Conservation (phyloP, 2,888 invertebrate genomes). For the Willowsia nigromaculata region DNA sequence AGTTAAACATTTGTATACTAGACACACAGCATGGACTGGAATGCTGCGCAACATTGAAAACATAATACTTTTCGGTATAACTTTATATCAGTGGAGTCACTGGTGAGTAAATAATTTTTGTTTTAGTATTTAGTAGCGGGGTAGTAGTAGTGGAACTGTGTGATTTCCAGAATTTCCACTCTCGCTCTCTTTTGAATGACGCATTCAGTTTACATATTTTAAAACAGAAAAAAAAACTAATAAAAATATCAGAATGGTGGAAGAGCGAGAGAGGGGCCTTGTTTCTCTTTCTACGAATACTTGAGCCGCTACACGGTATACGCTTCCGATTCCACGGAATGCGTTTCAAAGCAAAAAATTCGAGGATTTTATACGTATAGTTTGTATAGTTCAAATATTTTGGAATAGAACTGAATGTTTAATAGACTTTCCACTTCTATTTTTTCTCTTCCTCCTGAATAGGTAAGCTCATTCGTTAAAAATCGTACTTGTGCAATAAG, state of each 20-base stretch:
- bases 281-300: neutral
- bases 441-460: neutral
- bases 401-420: slow-evolving; percentile 8
- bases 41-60: neutral
- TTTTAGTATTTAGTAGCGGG: no score
- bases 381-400: slow-evolving; percentile 5
- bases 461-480: neutral
- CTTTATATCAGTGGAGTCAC: neutral
- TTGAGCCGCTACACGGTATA: slow-evolving; percentile 20
- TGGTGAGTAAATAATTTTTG: slow-evolving; percentile 42
- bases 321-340: slow-evolving; percentile 42
- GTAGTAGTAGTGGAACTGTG: slow-evolving; percentile 40
- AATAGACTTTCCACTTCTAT: neutral
- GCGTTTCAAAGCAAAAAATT: slow-evolving; percentile 43
- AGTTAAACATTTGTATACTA: no score
- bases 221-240: slow-evolving; percentile 37
- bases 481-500: neutral
- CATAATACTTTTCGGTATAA: neutral
- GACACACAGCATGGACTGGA: no score
- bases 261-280: neutral
- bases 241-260: slow-evolving; percentile 40
- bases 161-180: slow-evolving; percentile 56
- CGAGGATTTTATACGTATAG: neutral
- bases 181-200: slow-evolving; percentile 42
- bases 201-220: slow-evolving; percentile 60